Base-by-base conservation (phyloP, 2,113 vertebrate species). In the Romanogobio albipinnatus region DNA sequence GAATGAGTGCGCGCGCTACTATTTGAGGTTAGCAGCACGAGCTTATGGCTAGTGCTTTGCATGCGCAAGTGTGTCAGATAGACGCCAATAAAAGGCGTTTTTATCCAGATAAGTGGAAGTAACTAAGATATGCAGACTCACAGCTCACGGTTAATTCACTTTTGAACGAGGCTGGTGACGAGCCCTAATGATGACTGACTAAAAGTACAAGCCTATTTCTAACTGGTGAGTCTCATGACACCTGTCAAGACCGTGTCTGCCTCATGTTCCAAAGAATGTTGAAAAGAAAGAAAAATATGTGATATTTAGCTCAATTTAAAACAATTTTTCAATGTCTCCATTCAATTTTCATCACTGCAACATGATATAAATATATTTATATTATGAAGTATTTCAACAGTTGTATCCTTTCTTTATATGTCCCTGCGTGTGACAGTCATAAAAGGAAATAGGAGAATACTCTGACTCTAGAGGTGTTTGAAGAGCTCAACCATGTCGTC, bases 11-110 rank as follows among this genome's bases (percentile, higher is more conserved):
- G 76, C 51, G 76, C 76, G 29, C 76, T 22, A 39, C 2, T 39
- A 45, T 64, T 64, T 66, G 78, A 62, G 53, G 56, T 78, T 78
- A 59, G 36, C 56, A 43, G 56, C 56, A 19, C 11, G 29, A 61
- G 76, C 56, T 9, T 36, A 78, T 78, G 19, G 53, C 53, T 26
- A 36, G 39, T 19, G 22, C 17, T 17, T 39, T 64, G 59, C 43
- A 61, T 6, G 78, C 24, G 36, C 75, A 29, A 24, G 74, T 76
- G 74, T 76, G 45, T 81, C n/a, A 66, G n/a, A 66, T 66, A 19
- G 9, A 49, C 59, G 76, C 24, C 39, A 47, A 80, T 26, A 80
- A 80, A 56, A 64, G 22, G 36, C 43, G 59, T 80, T 80, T 78
- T 49, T 26, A 64, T 45, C 10, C 11, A 45, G 22, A 4, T 11